Base-by-base conservation (phyloP, 2,888 invertebrate genomes). In the Pseudolycoriella hygida region DNA sequence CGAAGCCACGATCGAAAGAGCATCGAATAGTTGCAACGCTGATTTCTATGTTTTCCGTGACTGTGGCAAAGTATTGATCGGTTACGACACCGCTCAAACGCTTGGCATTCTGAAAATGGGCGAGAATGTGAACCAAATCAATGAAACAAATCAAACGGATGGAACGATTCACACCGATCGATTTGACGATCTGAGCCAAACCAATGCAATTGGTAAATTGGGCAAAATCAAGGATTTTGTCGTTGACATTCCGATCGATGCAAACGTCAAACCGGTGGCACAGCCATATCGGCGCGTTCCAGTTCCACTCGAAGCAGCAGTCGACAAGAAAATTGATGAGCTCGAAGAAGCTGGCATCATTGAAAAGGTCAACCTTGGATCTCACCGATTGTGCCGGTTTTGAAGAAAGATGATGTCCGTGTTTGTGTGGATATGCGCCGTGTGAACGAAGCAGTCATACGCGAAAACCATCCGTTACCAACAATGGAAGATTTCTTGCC, bases 361-460 rank as follows among this genome's bases (percentile, higher is more conserved):
- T 40, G 57, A 59, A 50, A 49, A 48, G 42, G 57, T 60, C 10
- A 49, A 47, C 15, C 45, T 20, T 61, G 60, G 58, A 52, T 61
- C 48, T 56, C 59, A 50, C 53, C 58, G 8, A 53, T 61, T 6
- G 57, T 58, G 3, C 54, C 56, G 14, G 53, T 56, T 37, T 57
- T 58, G 46, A 50, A 50, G 40, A 50, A 54, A 47, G 55, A 52
- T 3, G 56, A 55, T 25, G 54, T 60, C 20, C 47, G 57, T 11
- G 51, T 61, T 25, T 59, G 60, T 48, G 48, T 61, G 18, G 60
- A 60, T 48, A 60, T 61, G 55, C 49, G 56, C 8, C 48, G 59
- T 20, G 53, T 57, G 47, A 60, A 61, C 49, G 50, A 49, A 46
- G 58, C 59, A 2, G 55, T 60, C n/a, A 40, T 48, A 19, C 44